phyloP scores from a whole-genome alignment of 2,888 invertebrate species.

The Microctonus brassicae region DNA sequence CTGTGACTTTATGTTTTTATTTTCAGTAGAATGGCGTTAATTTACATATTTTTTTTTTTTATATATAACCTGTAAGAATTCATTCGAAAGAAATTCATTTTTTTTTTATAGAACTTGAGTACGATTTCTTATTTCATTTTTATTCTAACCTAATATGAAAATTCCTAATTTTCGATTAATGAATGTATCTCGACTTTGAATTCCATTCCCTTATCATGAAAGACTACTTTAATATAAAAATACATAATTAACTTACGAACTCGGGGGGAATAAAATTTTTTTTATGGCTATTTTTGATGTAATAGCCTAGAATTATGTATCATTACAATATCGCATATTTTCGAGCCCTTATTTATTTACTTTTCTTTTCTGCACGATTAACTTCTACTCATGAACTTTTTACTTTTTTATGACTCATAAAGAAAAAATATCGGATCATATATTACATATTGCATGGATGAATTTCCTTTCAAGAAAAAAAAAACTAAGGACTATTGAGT shows the following conservation, averaged over 20 bases:
- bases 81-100: constrained; percentile 53
- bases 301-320: constrained; percentile 63
- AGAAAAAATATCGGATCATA: constrained; percentile 61
- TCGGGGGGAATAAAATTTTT: constrained; percentile 62
- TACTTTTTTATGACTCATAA: constrained; percentile 53
- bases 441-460: constrained; percentile 54
- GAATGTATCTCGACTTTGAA: constrained; percentile 2
- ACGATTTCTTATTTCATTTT: constrained; percentile 31
- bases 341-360: constrained; percentile 46
- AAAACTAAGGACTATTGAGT: constrained; percentile 40
- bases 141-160: constrained; percentile 53
- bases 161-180: constrained; percentile 46
- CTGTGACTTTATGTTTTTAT: constrained; percentile 59
- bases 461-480: constrained; percentile 47
- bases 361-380: constrained; percentile 26
- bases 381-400: constrained; percentile 32
- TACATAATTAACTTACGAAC: constrained; percentile 70
- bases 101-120: constrained; percentile 33
- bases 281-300: constrained; percentile 60
- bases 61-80: constrained; percentile 63
- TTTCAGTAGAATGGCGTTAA: constrained; percentile 59
- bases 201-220: constrained; percentile 50
- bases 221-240: constrained; percentile 70
- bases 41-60: constrained; percentile 38
- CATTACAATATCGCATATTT: constrained; percentile 64